Conservation (phyloP, 2,797 vertebrate genomes). For the Mycteria americana region DNA sequence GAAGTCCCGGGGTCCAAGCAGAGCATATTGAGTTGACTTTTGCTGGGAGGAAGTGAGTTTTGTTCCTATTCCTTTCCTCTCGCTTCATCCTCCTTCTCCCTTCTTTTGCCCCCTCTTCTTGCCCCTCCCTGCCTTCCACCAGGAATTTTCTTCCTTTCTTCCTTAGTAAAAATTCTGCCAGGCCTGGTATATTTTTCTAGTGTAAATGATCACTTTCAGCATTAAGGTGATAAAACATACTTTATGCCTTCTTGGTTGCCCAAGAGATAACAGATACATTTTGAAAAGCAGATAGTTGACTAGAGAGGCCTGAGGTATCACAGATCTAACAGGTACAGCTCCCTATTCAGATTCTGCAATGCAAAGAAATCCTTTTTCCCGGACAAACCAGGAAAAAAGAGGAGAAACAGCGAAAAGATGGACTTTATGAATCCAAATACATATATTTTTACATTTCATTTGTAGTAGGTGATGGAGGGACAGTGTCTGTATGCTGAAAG, state of each 20-base stretch:
- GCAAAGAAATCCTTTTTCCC: neutral
- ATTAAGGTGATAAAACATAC: constrained; percentile 23
- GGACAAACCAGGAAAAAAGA: neutral
- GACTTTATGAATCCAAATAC: neutral
- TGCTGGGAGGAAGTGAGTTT: constrained; percentile 7
- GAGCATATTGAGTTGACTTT: neutral
- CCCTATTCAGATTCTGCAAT: neutral
- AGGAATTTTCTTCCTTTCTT: neutral
- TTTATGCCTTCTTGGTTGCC: constrained; percentile 22
- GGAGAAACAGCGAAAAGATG: neutral
- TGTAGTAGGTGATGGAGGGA: neutral
- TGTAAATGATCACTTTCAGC: constrained; percentile 22
- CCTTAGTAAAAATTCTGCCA: neutral
- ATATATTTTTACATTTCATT: neutral
- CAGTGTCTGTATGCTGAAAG: neutral
- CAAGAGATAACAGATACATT: constrained; percentile 29
- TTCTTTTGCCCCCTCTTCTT: neutral
- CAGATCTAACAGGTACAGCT: constrained; percentile 32
- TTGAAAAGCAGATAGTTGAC: constrained; percentile 57
- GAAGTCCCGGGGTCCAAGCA: neutral
- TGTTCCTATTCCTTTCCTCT: neutral
- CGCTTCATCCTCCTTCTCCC: neutral
- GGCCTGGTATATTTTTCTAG: neutral
- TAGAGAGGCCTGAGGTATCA: neutral
- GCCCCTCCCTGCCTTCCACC: neutral